Base-by-base conservation (phyloP, 2,797 vertebrate genomes). In the Poecilia picta region DNA sequence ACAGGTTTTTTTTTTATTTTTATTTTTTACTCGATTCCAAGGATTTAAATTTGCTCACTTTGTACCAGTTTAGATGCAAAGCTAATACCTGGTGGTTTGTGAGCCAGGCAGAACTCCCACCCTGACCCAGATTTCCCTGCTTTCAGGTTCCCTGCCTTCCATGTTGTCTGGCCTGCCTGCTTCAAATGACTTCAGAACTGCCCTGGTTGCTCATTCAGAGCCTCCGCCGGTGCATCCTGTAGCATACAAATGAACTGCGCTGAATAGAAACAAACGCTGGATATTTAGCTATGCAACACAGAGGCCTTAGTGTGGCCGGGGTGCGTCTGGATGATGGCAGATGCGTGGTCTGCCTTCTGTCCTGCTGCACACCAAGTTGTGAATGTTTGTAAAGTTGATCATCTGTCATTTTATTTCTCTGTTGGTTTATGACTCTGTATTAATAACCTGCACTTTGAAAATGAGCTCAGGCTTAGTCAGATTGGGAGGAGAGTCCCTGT, bases 221-320 rank as follows among this genome's bases (percentile, higher is more conserved):
- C 85, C 86, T 93, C 74, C 78, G 91, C 91, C 76, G 86, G 87
- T 57, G 79, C 46, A 84, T 92, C 92, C 89, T 81, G 23, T 87
- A 46, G 94, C 93, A 95, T 95, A 95, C 95, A 94, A 95, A 96
- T 95, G 92, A 95, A 88, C 89, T 16, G 74, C 62, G 46, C 91
- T 94, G 94, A 95, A 95, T 94, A 83, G 94, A 92, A 91, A 91
- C 89, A 92, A 93, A 94, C 92, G 91, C 93, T 93, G 83, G 55
- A 90, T 88, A 88, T 91, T 93, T 88, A 88, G 89, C 91, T 74
- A 83, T 83, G 83, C 84, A 31, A 70, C 71, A 81, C 31, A 66
- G 82, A 76, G 70, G 80, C 75, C 49, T 71, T 68, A 66, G 78
- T 28, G 72, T 36, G 55, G 86, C 81, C 74, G 57, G 75, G 79